These are phyloP conservation scores for Betta splendens DNA, from an alignment of 2,797 vertebrate genomes.

Conservation along the genomic window DNA sequence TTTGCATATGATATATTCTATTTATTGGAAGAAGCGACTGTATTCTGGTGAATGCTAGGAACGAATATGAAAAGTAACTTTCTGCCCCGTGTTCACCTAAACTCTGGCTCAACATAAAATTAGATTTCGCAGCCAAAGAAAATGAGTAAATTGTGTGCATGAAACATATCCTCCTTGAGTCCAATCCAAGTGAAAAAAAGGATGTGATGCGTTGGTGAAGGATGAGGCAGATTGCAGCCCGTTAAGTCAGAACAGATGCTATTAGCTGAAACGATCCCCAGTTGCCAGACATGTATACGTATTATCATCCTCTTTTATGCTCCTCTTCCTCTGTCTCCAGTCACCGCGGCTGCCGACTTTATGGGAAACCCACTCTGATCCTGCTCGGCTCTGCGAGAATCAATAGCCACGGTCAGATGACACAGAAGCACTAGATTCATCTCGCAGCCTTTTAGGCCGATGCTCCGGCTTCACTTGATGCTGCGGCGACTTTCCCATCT, in stretches of 20 bases:
- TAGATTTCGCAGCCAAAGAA: constrained; percentile 31
- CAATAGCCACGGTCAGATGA: constrained; percentile 92
- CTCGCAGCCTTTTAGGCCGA: constrained; percentile 87
- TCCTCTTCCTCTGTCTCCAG: constrained; percentile 80
- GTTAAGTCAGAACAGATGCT: constrained; percentile 69
- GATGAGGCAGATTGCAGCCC: constrained; percentile 31
- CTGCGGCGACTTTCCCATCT: constrained; percentile 82
- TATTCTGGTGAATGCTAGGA: not conserved
- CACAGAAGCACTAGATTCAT: constrained; percentile 86
- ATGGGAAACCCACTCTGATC: constrained; percentile 90
- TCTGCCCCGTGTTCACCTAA: constrained; percentile 25
- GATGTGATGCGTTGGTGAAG: constrained; percentile 34
- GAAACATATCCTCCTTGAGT: constrained; percentile 29
- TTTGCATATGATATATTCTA: constrained; percentile 30
- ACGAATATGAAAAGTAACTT: not conserved
- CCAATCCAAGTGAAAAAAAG: constrained; percentile 15
- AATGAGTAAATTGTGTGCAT: constrained; percentile 20
- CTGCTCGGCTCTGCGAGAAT: constrained; percentile 85
- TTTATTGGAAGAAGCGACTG: no score
- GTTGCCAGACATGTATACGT: constrained; percentile 59
- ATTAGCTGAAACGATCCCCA: constrained; percentile 44
- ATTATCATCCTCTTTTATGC: constrained; percentile 61
- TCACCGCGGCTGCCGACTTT: constrained; percentile 85
- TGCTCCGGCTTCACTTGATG: constrained; percentile 92
- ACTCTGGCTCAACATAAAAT: constrained; percentile 30